phyloP scores from a whole-genome alignment of 2,888 invertebrate species.

The Digitonthophagus gazella region DNA sequence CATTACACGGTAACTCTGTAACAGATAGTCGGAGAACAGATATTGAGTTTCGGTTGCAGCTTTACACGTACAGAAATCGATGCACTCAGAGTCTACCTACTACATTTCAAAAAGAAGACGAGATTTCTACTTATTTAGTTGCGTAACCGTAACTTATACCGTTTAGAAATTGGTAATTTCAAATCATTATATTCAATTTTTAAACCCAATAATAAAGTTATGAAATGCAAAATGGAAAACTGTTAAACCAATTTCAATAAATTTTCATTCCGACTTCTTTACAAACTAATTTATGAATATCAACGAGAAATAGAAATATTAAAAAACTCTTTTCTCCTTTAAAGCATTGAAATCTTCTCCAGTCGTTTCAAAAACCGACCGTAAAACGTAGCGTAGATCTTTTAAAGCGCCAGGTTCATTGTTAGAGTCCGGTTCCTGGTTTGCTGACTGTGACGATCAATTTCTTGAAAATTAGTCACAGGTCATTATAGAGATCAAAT shows the following conservation, averaged over 20 bases:
- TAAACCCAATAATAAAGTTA: too few relatives aligned
- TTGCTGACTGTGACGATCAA: background rate
- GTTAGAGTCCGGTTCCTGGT: background rate
- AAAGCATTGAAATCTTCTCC: too few relatives aligned
- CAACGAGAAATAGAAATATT: background rate
- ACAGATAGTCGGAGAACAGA: constrained; percentile 45
- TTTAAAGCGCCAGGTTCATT: background rate
- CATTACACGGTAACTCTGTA: constrained; percentile 51
- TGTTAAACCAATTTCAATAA: too few relatives aligned
- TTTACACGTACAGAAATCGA: constrained; percentile 32
- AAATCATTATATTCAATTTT: too few relatives aligned
- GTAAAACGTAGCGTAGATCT: background rate
- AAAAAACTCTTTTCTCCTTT: background rate
- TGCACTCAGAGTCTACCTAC: background rate
- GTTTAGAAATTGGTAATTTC: too few relatives aligned
- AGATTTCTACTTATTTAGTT: background rate
- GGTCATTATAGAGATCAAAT: background rate
- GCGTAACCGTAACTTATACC: too few relatives aligned
- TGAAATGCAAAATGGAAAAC: too few relatives aligned
- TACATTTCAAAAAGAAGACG: background rate
- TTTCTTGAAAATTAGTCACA: background rate
- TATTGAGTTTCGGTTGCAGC: constrained; percentile 51
- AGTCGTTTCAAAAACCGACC: background rate
- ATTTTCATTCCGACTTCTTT: too few relatives aligned
- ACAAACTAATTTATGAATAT: too few relatives aligned